These are phyloP conservation scores for Barypeithes pellucidus DNA, from an alignment of 2,888 invertebrate genomes.

Conservation along the genomic window DNA sequence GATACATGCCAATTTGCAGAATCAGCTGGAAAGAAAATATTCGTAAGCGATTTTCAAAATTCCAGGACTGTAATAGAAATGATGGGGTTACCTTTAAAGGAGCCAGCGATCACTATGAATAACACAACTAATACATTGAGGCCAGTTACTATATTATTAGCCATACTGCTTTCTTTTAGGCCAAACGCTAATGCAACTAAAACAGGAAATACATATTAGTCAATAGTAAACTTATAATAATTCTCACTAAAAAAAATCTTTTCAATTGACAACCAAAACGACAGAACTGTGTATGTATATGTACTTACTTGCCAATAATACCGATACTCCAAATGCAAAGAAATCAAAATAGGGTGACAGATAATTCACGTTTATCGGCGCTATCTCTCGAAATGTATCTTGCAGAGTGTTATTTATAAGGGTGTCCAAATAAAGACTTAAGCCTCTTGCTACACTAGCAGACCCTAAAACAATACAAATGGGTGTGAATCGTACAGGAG, in stretches of 20 bases:
- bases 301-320: conserved; percentile 78
- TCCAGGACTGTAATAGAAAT: background rate
- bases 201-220: conserved; percentile 46
- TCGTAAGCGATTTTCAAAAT: too few species aligned
- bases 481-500: too few species aligned
- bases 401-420: conserved; percentile 78
- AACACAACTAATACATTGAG: conserved; percentile 87
- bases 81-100: conserved; percentile 75
- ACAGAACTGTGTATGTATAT: too few species aligned
- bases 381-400: conserved; percentile 75
- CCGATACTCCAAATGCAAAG: conserved; percentile 82
- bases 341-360: conserved; percentile 84
- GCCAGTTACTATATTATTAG: conserved; percentile 90
- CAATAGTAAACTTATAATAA: too few species aligned
- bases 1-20: conserved; percentile 67
- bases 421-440: conserved; percentile 85
- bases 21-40: conserved; percentile 47
- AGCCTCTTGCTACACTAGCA: conserved; percentile 85
- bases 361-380: conserved; percentile 79
- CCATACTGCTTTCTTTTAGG: conserved; percentile 88
- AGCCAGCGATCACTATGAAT: conserved; percentile 87
- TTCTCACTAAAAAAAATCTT: too few species aligned
- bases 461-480: conserved; percentile 77
- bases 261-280: too few species aligned
- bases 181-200: conserved; percentile 85